Conservation (phyloP, 2,113 vertebrate species). For the Hepsetus odoe region DNA sequence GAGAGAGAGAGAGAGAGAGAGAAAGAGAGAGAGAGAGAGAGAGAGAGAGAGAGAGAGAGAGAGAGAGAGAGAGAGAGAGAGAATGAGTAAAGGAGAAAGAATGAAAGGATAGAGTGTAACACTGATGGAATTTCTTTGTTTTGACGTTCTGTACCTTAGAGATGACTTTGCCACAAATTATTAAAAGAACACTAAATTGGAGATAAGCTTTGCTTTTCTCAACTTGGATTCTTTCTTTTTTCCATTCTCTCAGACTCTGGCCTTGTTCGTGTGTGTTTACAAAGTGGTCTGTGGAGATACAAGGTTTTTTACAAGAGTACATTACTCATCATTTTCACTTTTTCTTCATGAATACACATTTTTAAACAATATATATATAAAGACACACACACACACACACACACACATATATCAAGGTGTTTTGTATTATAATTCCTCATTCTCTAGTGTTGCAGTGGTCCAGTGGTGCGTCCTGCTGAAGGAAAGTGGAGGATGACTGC, state of each 20-base stretch:
- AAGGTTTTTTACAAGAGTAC: no score
- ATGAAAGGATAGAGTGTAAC: slow-evolving; percentile 35
- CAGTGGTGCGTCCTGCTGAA: slow-evolving; percentile 46
- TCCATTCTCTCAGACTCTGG: slow-evolving; percentile 46
- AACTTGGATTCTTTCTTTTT: slow-evolving; percentile 48
- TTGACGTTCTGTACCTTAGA: slow-evolving; percentile 25
- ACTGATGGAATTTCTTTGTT: slow-evolving; percentile 36
- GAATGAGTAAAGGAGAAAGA: slow-evolving; percentile 16
- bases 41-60: slow-evolving; percentile 1
- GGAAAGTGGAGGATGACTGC: slow-evolving; percentile 41
- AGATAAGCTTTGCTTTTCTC: slow-evolving; percentile 28
- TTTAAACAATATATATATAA: no score
- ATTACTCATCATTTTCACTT: no score
- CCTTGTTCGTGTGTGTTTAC: background rate
- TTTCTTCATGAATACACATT: no score
- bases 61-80: slow-evolving; percentile 8
- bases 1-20: no score
- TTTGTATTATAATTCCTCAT: no score
- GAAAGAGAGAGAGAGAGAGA: no score
- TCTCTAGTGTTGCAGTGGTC: slow-evolving; percentile 43
- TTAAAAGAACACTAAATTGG: slow-evolving; percentile 26
- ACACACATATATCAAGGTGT: no score
- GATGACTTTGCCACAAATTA: slow-evolving; percentile 13
- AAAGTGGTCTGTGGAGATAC: background rate
- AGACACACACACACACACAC: no score